These are phyloP conservation scores for Diuraphis noxia DNA, from an alignment of 1,140 invertebrate species.

Conservation along the genomic window DNA sequence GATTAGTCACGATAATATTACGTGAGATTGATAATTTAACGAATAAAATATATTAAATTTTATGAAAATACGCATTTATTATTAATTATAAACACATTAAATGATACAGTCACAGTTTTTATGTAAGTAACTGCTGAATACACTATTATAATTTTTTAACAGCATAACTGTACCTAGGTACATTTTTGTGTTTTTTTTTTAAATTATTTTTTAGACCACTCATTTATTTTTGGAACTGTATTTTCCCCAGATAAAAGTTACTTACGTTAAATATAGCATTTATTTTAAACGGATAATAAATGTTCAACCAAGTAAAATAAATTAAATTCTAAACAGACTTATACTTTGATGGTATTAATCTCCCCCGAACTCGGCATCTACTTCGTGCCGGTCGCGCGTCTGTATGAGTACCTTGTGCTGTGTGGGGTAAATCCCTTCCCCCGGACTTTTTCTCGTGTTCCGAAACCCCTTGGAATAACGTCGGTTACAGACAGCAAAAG, in stretches of 20 bases:
- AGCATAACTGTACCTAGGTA: no score
- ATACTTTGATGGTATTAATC: conserved; percentile 8
- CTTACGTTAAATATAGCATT: conserved; percentile 13
- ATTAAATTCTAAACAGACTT: conserved; percentile 23
- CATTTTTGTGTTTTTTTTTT: not conserved
- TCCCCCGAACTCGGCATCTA: not conserved
- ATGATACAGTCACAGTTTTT: not conserved
- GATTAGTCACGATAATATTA: no score
- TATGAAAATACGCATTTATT: not conserved
- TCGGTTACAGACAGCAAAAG: conserved; percentile 46
- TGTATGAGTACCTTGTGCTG: not conserved
- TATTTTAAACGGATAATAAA: conserved; percentile 29
- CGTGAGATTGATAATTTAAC: not conserved
- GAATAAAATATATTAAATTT: not conserved
- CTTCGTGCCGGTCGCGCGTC: not conserved
- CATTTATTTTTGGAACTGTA: not conserved
- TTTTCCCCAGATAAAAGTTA: not conserved
- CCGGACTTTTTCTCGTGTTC: not conserved
- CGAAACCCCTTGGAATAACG: conserved; percentile 14
- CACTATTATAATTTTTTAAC: not conserved
- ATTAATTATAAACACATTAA: not conserved
- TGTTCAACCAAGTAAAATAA: conserved; percentile 7
- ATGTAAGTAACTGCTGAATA: not conserved
- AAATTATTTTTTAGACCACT: no score
- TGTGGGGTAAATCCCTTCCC: not conserved